Percentiles rank a stretch among this genome's conserved stretches.
Conservation (phyloP, 1,140 invertebrate genomes). For the Aporrectodea caliginosa region DNA sequence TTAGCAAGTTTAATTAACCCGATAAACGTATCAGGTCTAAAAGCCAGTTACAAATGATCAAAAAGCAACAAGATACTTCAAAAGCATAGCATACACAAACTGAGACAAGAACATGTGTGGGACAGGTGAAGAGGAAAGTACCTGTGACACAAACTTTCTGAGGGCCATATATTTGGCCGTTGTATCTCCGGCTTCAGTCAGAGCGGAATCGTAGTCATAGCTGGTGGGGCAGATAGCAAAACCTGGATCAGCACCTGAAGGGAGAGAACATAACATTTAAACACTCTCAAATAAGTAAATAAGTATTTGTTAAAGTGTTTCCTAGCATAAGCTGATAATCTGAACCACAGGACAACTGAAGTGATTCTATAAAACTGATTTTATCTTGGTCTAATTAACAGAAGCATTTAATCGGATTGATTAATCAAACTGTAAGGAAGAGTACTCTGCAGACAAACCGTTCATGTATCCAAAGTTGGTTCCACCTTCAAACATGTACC, state of each 20-base stretch:
- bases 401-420: too few relatives aligned
- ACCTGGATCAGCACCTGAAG: constrained; percentile 34
- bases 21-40: too few relatives aligned
- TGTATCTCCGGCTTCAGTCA: constrained; percentile 75
- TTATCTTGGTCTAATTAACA: too few relatives aligned
- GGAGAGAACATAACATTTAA: too few relatives aligned
- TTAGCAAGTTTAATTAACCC: constrained; percentile 70
- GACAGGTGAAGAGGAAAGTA: background rate
- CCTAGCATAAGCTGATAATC: too few relatives aligned
- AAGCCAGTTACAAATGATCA: background rate
- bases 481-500: constrained; percentile 57
- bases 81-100: too few relatives aligned
- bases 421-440: too few relatives aligned
- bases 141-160: constrained; percentile 64
- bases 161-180: constrained; percentile 76
- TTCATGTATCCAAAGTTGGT: constrained; percentile 57
- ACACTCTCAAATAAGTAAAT: too few relatives aligned
- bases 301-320: too few relatives aligned
- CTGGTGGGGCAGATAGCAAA: constrained; percentile 68
- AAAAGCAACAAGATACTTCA: constrained; percentile 33
- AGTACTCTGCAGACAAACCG: constrained; percentile 43
- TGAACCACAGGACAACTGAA: too few relatives aligned
- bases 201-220: constrained; percentile 81
- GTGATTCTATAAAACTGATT: too few relatives aligned
- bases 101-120: too few relatives aligned